Percentiles rank a stretch among this genome's conserved stretches.
Conservation (phyloP, 1,140 invertebrate species). For the Zaprionus vittiger region DNA sequence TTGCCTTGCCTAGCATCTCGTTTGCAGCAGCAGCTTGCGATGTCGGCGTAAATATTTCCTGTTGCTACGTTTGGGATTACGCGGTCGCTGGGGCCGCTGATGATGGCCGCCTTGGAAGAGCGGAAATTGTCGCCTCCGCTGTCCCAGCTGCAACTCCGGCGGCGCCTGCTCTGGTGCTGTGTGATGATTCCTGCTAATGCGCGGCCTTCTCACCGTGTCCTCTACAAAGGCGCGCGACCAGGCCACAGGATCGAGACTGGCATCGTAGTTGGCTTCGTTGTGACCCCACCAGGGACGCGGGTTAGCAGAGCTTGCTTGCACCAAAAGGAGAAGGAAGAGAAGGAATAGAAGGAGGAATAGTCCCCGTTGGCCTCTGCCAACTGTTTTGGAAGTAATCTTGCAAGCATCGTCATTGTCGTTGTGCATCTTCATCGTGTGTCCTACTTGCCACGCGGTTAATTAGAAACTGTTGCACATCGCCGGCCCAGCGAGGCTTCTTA, state of each 20-base stretch:
- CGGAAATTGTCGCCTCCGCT: not conserved
- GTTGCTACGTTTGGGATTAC: slow-evolving; percentile 13
- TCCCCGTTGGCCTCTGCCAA: not conserved
- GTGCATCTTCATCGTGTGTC: slow-evolving; percentile 21
- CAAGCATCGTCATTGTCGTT: not conserved
- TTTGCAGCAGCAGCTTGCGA: slow-evolving; percentile 50
- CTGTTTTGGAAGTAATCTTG: slow-evolving; percentile 12
- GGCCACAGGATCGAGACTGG: slow-evolving; percentile 72
- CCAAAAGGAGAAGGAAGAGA: not conserved
- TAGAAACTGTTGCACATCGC: slow-evolving; percentile 50
- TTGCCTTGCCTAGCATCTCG: slow-evolving; percentile 24
- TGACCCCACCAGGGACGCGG: slow-evolving; percentile 61
- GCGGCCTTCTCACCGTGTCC: slow-evolving; percentile 54
- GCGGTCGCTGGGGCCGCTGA: not conserved
- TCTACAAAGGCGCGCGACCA: slow-evolving; percentile 74
- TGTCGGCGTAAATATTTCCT: slow-evolving; percentile 38
- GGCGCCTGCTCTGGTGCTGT: not conserved
- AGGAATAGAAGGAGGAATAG: slow-evolving; percentile 21
- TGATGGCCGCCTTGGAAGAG: not conserved
- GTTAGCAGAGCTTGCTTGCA: slow-evolving; percentile 8
- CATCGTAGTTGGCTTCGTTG: slow-evolving; percentile 59
- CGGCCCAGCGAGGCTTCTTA: slow-evolving; percentile 36
- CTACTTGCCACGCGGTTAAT: slow-evolving; percentile 38
- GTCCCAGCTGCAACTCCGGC: not conserved
- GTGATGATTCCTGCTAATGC: slow-evolving; percentile 31